Evolutionary conservation across 2,113 vertebrate species (phyloP).

Genomic region (Garra rufa): DNA sequence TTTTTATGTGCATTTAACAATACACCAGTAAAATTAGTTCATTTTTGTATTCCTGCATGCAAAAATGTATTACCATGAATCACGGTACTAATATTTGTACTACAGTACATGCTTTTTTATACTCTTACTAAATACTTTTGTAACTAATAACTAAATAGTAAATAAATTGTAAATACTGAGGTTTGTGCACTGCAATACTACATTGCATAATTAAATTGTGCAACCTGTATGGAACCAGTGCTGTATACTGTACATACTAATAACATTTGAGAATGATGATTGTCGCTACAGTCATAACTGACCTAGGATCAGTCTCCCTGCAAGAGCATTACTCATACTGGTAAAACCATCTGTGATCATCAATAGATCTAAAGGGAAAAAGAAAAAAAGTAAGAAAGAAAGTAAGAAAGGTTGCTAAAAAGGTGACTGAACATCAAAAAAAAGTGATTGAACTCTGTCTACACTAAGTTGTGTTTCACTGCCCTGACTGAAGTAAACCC

Average conservation of each 20-base stretch:
- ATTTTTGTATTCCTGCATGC: background rate
- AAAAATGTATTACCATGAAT: background rate
- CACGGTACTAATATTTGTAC: background rate
- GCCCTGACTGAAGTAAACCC: constrained; percentile 23
- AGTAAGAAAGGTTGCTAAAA: background rate
- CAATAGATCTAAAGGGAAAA: background rate
- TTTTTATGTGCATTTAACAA: no score
- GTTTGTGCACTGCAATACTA: background rate
- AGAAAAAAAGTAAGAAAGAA: background rate
- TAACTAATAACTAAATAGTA: no score
- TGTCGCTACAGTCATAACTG: constrained; percentile 31
- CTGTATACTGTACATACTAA: no score
- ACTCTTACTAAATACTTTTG: no score
- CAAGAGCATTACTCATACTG: constrained; percentile 16
- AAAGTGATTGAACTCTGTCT: background rate
- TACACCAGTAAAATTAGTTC: background rate
- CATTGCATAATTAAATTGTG: background rate
- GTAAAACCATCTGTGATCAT: constrained; percentile 14
- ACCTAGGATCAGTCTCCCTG: constrained; percentile 16
- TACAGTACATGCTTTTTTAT: no score
- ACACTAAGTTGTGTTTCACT: constrained; percentile 6
- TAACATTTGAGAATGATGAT: background rate
- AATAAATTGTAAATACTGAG: background rate
- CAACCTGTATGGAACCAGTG: background rate
- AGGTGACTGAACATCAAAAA: background rate